Percentiles rank a stretch among this genome's conserved stretches.
These are phyloP conservation scores for Mesochorus sp. DNA, from an alignment of 2,888 invertebrate species.

Conservation along the genomic window DNA sequence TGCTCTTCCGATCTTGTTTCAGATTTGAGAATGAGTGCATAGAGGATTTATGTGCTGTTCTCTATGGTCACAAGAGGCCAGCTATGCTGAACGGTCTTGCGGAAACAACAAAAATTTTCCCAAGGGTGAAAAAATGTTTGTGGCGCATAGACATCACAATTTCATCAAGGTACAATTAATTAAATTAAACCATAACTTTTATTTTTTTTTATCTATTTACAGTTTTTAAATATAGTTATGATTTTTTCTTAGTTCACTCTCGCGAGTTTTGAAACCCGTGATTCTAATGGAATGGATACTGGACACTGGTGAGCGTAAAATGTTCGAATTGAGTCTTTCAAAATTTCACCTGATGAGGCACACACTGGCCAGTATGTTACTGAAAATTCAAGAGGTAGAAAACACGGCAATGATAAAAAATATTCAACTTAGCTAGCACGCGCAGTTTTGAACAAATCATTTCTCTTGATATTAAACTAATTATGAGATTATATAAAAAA, in stretches of 20 bases:
- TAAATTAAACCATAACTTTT: too few species aligned
- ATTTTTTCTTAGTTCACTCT: conserved; percentile 76
- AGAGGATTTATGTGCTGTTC: conserved; percentile 83
- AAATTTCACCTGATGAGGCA: conserved; percentile 84
- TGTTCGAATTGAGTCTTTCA: conserved; percentile 83
- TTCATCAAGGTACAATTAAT: conserved; percentile 81
- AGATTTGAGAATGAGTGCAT: conserved; percentile 79
- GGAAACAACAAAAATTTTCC: conserved; percentile 81
- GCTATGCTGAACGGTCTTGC: conserved; percentile 77
- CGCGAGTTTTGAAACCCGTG: conserved; percentile 82
- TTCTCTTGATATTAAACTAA: neutral
- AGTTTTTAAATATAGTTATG: neutral
- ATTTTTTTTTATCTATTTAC: neutral
- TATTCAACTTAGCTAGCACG: conserved; percentile 55
- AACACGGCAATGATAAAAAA: conserved; percentile 81
- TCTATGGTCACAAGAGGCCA: conserved; percentile 82
- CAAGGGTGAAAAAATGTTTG: conserved; percentile 80
- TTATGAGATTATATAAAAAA: neutral
- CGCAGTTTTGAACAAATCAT: neutral
- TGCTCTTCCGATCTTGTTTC: neutral
- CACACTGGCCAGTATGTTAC: conserved; percentile 82
- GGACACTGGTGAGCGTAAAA: conserved; percentile 81
- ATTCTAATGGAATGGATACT: conserved; percentile 83
- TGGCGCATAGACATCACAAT: conserved; percentile 84
- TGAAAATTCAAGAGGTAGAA: conserved; percentile 83